Evolutionary conservation across 1,140 invertebrate species (phyloP).

Genomic region (Papilio xuthus): DNA sequence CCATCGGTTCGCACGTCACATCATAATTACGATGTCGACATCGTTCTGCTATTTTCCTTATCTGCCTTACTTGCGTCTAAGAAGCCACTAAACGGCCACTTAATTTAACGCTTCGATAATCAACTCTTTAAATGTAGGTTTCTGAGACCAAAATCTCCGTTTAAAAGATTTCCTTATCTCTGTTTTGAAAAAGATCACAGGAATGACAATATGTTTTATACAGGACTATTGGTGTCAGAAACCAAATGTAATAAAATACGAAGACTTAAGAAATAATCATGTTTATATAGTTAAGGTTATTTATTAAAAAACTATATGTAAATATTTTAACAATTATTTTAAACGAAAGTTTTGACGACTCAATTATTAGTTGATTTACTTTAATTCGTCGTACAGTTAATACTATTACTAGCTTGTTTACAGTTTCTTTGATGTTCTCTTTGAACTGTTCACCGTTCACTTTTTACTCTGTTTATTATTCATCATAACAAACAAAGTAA

Average conservation of each 20-base stretch:
- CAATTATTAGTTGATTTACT: background rate
- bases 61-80: background rate
- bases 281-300: too few relatives aligned
- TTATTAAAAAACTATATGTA: background rate
- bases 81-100: background rate
- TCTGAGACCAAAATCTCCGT: too few relatives aligned
- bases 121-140: background rate
- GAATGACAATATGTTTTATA: too few relatives aligned
- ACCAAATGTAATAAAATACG: too few relatives aligned
- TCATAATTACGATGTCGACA: background rate
- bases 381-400: background rate
- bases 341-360: background rate
- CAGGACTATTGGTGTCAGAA: too few relatives aligned
- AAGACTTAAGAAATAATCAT: too few relatives aligned
- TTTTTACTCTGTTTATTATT: background rate
- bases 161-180: too few relatives aligned
- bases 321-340: background rate
- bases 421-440: background rate
- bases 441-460: background rate
- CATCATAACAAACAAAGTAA: background rate
- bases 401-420: constrained; percentile 7
- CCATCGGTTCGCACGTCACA: background rate
- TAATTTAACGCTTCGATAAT: constrained; percentile 2
- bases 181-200: too few relatives aligned
- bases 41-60: background rate